Evolutionary conservation across 2,113 vertebrate species (phyloP), one percentile per base, ranked within the genome.

Genomic region (Chaetops frenatus): DNA sequence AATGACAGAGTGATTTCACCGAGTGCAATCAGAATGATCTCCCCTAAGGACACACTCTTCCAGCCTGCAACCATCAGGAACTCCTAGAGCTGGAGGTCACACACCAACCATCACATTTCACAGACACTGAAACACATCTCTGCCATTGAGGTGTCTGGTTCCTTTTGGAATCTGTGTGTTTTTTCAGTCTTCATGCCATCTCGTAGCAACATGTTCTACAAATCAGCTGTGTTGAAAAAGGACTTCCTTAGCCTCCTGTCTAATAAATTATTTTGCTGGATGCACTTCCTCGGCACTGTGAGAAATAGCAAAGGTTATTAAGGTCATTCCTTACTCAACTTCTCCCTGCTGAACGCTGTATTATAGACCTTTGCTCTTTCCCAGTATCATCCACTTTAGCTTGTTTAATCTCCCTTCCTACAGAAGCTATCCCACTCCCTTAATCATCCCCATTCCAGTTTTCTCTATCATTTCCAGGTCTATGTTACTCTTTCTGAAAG

Each of bases 121-220:
- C 7, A 76, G n/a, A 36, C 33, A 40, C 35, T 72, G 58, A 82
- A 95, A 82, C 23, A 40, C 58, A 48, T 69, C 50, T 85, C 62
- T 65, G 66, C 50, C 36, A 86, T 67, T 36, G 83, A 91, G 80
- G 80, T 91, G 72, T 95, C 96, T 83, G 67, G 50, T 96, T 95
- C 83, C 89, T 88, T 73, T 80, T 61, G 86, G 86, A 94, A 94
- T 95, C 86, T 61, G 58, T 86, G 67, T 95, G 27, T 95, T 53
- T 91, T 95, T 96, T 96, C 91, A 88, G 91, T 67, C 83, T 83
- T 70, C 86, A 86, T 88, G 91, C 36, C 72, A 96, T 94, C 93
- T 94, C 47, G 0, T 94, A 96, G 96, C 93, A 96, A 95, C 89
- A 53, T 28, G 67, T 80, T 92, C 86, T 88, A 82, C 89, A 92